A percentile compares a stretch with the other conserved stretches of the same genome.
Evolutionary conservation across 2,113 vertebrate species (phyloP).

Genomic region (Myotis brandtii): DNA sequence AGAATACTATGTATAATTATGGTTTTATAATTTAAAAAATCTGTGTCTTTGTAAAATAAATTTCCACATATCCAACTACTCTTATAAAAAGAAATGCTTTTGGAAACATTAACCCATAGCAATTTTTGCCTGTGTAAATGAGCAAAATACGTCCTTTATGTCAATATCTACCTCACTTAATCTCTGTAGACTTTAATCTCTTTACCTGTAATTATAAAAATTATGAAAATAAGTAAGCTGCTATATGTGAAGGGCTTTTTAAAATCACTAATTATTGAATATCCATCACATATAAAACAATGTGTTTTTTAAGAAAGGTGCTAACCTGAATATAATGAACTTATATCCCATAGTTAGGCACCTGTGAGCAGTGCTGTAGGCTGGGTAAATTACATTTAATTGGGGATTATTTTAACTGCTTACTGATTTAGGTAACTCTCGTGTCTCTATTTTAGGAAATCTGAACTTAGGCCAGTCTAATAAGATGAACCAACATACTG

Average conservation of each 20-base stretch:
- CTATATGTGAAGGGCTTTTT: neutral
- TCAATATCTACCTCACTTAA: neutral
- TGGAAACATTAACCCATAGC: slow-evolving; percentile 31
- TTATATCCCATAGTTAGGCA: neutral
- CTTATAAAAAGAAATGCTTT: neutral
- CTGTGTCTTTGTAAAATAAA: slow-evolving; percentile 5
- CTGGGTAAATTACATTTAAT: slow-evolving; percentile 25
- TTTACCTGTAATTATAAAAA: neutral
- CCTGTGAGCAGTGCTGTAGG: neutral
- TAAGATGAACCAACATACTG: neutral
- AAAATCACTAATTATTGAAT: neutral
- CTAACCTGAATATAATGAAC: neutral
- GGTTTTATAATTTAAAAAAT: slow-evolving; percentile 45
- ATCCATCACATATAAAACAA: neutral
- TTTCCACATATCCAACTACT: neutral
- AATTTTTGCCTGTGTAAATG: slow-evolving; percentile 28
- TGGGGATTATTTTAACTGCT: neutral
- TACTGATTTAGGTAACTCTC: neutral
- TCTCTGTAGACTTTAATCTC: slow-evolving; percentile 15
- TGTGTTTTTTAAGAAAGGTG: neutral
- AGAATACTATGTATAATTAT: neutral
- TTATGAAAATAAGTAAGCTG: slow-evolving; percentile 30
- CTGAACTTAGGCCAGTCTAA: neutral
- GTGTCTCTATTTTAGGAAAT: slow-evolving; percentile 23
- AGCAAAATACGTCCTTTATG: neutral